Percentiles rank a stretch among this genome's conserved stretches.
These are phyloP conservation scores for Colossoma macropomum DNA, from an alignment of 2,113 vertebrate genomes.

Conservation along the genomic window DNA sequence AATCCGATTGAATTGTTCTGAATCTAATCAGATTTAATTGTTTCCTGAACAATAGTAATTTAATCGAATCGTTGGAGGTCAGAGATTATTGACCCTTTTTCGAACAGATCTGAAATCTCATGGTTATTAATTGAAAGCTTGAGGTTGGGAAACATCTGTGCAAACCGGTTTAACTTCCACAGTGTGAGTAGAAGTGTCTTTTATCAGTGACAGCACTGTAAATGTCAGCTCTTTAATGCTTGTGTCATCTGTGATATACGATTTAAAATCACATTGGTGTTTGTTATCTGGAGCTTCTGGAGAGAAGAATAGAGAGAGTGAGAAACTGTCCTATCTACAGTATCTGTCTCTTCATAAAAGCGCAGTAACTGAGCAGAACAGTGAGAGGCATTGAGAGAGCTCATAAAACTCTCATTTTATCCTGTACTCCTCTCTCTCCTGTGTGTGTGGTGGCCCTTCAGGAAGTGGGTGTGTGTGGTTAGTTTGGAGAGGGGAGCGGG, in stretches of 20 bases:
- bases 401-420: constrained; percentile 65
- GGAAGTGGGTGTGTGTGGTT: constrained; percentile 91
- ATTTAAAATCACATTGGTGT: too few species aligned
- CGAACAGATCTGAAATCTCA: not conserved
- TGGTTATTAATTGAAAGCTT: not conserved
- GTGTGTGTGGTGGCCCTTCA: constrained; percentile 75
- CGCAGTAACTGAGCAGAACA: constrained; percentile 81
- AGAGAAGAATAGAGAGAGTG: not conserved
- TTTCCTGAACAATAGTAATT: too few species aligned
- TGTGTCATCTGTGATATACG: too few species aligned
- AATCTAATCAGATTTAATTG: too few species aligned
- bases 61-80: not conserved
- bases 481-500: constrained; percentile 65
- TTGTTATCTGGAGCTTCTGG: too few species aligned
- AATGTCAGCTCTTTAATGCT: too few species aligned
- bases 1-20: too few species aligned
- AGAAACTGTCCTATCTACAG: not conserved
- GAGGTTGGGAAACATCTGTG: not conserved
- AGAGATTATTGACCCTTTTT: not conserved
- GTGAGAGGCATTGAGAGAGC: constrained; percentile 85
- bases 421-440: constrained; percentile 46
- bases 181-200: too few species aligned
- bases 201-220: too few species aligned
- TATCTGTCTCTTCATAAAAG: constrained; percentile 67
- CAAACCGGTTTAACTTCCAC: too few species aligned